Conservation (phyloP, 2,113 vertebrate genomes). For the Tinamus guttatus region DNA sequence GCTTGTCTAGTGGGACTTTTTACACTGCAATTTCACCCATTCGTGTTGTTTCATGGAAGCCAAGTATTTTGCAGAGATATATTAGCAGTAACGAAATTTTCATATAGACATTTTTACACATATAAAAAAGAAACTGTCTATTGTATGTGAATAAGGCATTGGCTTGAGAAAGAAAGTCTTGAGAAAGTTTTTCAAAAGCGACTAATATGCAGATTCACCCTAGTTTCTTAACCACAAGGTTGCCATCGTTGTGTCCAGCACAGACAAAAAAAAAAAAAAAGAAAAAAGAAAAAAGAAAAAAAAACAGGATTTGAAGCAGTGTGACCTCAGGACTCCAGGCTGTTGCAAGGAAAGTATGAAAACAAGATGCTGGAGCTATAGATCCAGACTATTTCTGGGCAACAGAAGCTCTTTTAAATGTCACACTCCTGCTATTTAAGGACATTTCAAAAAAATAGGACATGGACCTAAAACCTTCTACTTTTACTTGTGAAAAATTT, state of each 20-base stretch:
- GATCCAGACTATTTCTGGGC: not conserved
- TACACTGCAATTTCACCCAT: not conserved
- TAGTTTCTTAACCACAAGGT: not conserved
- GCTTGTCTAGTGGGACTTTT: not conserved
- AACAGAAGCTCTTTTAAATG: not conserved
- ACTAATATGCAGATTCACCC: not conserved
- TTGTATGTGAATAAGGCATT: not conserved
- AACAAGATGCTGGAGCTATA: not conserved
- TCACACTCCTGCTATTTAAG: not conserved
- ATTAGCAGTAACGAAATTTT: not conserved
- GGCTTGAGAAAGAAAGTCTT: not conserved
- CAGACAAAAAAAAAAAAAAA: not conserved
- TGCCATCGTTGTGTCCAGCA: not conserved
- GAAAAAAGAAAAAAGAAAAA: too few relatives aligned
- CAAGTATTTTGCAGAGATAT: not conserved
- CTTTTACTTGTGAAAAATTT: not conserved
- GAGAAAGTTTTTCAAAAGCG: not conserved
- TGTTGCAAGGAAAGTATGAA: not conserved
- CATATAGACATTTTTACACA: not conserved
- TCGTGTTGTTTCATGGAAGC: not conserved
- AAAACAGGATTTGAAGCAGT: not conserved
- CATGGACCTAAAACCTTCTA: rapidly evolving
- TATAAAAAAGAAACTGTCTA: not conserved
- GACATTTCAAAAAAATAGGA: not conserved
- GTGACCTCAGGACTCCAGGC: not conserved